A percentile compares a stretch with the other conserved stretches of the same genome.
These are phyloP conservation scores for Lithobates sylvaticus DNA, from an alignment of 2,797 vertebrate species.

Conservation along the genomic window DNA sequence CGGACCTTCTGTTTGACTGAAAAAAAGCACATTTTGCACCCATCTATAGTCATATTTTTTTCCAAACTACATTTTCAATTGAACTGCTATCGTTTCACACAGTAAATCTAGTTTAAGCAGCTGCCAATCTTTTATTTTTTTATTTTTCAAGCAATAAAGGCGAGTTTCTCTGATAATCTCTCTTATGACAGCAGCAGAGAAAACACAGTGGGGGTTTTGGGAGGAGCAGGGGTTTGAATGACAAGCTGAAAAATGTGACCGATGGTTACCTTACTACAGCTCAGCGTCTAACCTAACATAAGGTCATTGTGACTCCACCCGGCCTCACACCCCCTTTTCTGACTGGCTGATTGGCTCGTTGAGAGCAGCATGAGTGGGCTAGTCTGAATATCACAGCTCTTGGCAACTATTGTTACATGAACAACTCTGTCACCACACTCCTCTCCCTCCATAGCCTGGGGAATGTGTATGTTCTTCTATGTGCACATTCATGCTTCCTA, in stretches of 20 bases:
- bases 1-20: too few species aligned
- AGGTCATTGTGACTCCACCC: slow-evolving; percentile 58
- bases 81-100: too few species aligned
- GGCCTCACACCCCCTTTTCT: slow-evolving; percentile 54
- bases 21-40: too few species aligned
- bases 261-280: slow-evolving; percentile 42
- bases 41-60: too few species aligned
- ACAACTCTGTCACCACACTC: background rate
- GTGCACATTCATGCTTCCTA: slow-evolving; percentile 16
- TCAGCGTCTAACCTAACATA: slow-evolving; percentile 32
- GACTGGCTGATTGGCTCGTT: slow-evolving; percentile 34
- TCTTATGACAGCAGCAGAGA: background rate
- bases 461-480: slow-evolving; percentile 2
- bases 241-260: slow-evolving; percentile 42
- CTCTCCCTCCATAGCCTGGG: slow-evolving; percentile 4
- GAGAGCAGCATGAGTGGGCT: slow-evolving; percentile 42
- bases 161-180: slow-evolving; percentile 6
- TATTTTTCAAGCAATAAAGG: background rate
- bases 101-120: background rate
- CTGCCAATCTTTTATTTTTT: background rate
- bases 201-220: slow-evolving; percentile 5
- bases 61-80: too few species aligned
- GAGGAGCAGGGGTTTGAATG: slow-evolving; percentile 9
- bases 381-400: slow-evolving; percentile 25
- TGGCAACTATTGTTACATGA: slow-evolving; percentile 46